These are phyloP conservation scores for Istiophorus platypterus DNA, from an alignment of 2,113 vertebrate genomes.

Conservation along the genomic window DNA sequence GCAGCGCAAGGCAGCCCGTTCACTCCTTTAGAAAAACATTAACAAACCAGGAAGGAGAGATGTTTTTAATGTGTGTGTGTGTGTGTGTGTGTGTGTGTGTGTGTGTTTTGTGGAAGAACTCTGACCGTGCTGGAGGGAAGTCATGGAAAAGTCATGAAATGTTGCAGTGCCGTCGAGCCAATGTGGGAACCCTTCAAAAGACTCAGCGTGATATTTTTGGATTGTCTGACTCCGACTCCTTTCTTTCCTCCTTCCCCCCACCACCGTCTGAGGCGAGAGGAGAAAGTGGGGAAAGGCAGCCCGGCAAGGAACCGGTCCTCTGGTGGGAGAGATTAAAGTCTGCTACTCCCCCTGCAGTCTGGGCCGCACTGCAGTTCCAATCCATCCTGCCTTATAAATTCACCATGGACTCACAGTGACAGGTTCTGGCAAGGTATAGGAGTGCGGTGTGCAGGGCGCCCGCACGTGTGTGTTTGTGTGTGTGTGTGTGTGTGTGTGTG, in stretches of 20 bases:
- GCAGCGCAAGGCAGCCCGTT: slow-evolving; percentile 8
- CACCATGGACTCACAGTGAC: slow-evolving; percentile 59
- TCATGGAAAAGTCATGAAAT: slow-evolving; percentile 65
- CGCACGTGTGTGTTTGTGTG: too few species aligned
- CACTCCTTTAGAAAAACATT: slow-evolving; percentile 58
- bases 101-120: slow-evolving; percentile 4
- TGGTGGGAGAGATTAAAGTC: slow-evolving; percentile 61
- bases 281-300: slow-evolving; percentile 55
- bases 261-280: slow-evolving; percentile 41
- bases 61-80: slow-evolving; percentile 1
- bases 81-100: too few species aligned
- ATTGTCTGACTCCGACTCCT: slow-evolving; percentile 52
- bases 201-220: slow-evolving; percentile 50
- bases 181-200: slow-evolving; percentile 55
- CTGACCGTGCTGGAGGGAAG: slow-evolving; percentile 24
- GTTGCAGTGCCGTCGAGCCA: slow-evolving; percentile 22
- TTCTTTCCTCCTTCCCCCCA: slow-evolving; percentile 43
- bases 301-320: slow-evolving; percentile 53
- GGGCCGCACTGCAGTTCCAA: slow-evolving; percentile 69
- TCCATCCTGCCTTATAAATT: slow-evolving; percentile 69
- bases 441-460: slow-evolving; percentile 21
- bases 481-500: too few species aligned
- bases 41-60: slow-evolving; percentile 59
- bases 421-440: slow-evolving; percentile 70
- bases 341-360: slow-evolving; percentile 69